These are phyloP conservation scores for Alauda arvensis DNA, from an alignment of 2,797 vertebrate species.

Conservation along the genomic window DNA sequence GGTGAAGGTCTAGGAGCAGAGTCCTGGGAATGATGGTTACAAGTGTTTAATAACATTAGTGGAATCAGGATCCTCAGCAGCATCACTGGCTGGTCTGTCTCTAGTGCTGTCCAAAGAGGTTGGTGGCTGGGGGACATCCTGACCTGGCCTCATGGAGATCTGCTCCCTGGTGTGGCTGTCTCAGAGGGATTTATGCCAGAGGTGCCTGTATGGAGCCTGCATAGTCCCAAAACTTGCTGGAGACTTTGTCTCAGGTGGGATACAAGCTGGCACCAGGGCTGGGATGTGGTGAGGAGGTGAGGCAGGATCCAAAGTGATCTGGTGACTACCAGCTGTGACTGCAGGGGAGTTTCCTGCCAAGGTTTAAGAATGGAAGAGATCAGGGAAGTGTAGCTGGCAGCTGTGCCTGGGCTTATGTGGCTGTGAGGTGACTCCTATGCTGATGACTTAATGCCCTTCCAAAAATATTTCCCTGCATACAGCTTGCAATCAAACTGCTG, in stretches of 20 bases:
- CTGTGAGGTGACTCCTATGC: background rate
- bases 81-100: rapidly evolving
- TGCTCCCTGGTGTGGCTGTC: background rate
- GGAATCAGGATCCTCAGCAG: background rate
- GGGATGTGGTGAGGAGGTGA: rapidly evolving
- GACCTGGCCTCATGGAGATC: background rate
- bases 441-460: background rate
- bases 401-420: background rate
- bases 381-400: background rate
- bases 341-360: background rate
- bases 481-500: background rate
- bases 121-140: background rate
- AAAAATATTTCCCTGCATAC: background rate
- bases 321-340: background rate
- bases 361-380: background rate
- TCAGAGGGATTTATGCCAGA: background rate
- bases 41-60: background rate
- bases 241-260: background rate
- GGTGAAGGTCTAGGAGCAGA: background rate
- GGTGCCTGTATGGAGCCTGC: background rate
- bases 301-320: background rate
- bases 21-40: background rate
- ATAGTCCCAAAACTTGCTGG: background rate
- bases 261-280: background rate
- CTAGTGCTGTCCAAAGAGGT: background rate